Evolutionary conservation across 92 coral and sea anemone species (phyloP).

Genomic region (Galaxea fascicularis): DNA sequence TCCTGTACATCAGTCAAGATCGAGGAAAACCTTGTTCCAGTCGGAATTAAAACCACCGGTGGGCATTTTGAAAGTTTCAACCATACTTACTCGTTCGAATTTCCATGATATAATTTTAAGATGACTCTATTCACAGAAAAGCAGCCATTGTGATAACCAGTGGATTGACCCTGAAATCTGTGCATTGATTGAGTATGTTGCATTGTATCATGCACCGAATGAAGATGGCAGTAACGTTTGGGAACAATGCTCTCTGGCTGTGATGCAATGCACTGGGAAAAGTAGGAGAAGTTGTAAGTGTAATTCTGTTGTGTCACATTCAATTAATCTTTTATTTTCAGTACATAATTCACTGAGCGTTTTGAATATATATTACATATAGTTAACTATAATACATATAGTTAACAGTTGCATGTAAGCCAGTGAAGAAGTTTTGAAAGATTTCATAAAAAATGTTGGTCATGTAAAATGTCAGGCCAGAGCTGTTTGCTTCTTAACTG

Average conservation of each 20-base stretch:
- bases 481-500: no score
- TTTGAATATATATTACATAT: no score
- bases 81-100: neutral
- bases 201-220: slow-evolving; percentile 29
- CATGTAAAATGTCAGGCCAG: slow-evolving; percentile 1
- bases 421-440: no score
- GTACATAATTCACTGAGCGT: slow-evolving; percentile 7
- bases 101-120: neutral
- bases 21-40: slow-evolving; percentile 5
- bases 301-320: neutral
- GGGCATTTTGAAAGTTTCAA: neutral
- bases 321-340: neutral
- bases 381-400: no score
- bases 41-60: neutral
- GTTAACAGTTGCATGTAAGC: no score
- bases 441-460: neutral
- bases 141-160: neutral
- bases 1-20: neutral
- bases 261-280: slow-evolving; percentile 17
- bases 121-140: slow-evolving; percentile 1
- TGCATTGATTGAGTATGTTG: slow-evolving; percentile 39
- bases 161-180: neutral
- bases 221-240: slow-evolving; percentile 9
- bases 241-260: slow-evolving; percentile 15
- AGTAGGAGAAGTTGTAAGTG: slow-evolving; percentile 36